These are phyloP conservation scores for Pantherophis vulpinus DNA, from an alignment of 2,797 vertebrate genomes.

Conservation along the genomic window DNA sequence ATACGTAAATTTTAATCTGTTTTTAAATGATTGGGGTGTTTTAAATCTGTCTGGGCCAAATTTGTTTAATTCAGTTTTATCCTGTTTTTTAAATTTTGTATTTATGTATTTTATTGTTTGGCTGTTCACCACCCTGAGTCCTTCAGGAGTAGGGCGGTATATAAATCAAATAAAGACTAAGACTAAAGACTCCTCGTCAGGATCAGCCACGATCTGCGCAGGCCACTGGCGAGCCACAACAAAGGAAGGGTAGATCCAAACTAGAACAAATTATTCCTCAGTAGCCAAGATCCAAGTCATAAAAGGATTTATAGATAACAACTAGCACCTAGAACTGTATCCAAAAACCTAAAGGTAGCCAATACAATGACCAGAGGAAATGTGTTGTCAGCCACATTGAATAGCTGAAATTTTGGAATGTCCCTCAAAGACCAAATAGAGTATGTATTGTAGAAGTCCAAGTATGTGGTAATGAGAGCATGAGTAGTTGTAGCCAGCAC, in stretches of 20 bases:
- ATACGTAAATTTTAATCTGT: no score
- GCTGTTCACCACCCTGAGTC: no score
- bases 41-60: no score
- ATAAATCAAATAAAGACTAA: no score
- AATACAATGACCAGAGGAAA: not conserved
- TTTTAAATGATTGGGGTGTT: no score
- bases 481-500: not conserved
- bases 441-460: not conserved
- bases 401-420: not conserved
- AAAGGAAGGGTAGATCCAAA: not conserved
- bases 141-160: no score
- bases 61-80: no score
- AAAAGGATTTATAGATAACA: not conserved
- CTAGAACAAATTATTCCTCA: not conserved
- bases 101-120: no score
- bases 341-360: not conserved
- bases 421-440: not conserved
- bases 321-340: not conserved
- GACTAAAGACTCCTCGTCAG: no score
- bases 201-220: no score
- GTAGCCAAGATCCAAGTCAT: not conserved
- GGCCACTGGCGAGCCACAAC: no score
- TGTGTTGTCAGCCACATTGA: not conserved
- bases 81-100: no score
- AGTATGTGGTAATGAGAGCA: not conserved